phyloP scores from a whole-genome alignment of 1,140 invertebrate species.

The Delia radicum region DNA sequence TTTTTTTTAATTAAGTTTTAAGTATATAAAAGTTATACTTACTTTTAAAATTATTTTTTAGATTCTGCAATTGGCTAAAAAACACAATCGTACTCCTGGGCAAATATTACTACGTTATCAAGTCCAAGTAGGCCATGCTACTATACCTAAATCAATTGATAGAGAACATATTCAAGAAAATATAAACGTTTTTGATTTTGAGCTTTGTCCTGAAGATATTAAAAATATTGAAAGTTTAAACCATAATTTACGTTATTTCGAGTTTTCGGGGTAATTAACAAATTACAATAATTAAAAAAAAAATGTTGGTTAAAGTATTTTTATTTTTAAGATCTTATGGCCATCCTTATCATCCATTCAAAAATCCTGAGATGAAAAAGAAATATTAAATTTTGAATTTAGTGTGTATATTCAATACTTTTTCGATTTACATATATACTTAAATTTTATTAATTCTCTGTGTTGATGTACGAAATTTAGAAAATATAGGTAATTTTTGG shows the following conservation, averaged over 20 bases:
- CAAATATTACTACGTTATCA: conserved; percentile 71
- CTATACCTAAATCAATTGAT: conserved; percentile 76
- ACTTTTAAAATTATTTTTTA: conserved; percentile 34
- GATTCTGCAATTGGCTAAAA: conserved; percentile 63
- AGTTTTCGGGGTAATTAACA: conserved; percentile 38
- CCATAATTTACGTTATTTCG: conserved; percentile 47
- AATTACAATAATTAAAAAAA: neutral
- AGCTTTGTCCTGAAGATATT: conserved; percentile 65
- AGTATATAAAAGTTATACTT: neutral
- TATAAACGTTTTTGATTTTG: conserved; percentile 72
- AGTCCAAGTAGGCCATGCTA: conserved; percentile 63
- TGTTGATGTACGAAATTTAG: too few species aligned
- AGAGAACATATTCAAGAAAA: conserved; percentile 70
- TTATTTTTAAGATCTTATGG: conserved; percentile 39
- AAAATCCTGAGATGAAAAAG: neutral
- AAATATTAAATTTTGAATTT: neutral
- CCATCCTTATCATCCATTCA: conserved; percentile 45
- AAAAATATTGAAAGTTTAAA: conserved; percentile 63
- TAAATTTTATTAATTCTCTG: too few species aligned
- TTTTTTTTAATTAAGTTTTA: conserved; percentile 39
- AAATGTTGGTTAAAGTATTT: too few species aligned
- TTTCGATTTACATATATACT: too few species aligned
- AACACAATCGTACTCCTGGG: conserved; percentile 68
- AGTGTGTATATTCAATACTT: too few species aligned
- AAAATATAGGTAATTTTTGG: too few species aligned